phyloP scores from a whole-genome alignment of 1,140 invertebrate species.

The Drosophila nigromelanica region DNA sequence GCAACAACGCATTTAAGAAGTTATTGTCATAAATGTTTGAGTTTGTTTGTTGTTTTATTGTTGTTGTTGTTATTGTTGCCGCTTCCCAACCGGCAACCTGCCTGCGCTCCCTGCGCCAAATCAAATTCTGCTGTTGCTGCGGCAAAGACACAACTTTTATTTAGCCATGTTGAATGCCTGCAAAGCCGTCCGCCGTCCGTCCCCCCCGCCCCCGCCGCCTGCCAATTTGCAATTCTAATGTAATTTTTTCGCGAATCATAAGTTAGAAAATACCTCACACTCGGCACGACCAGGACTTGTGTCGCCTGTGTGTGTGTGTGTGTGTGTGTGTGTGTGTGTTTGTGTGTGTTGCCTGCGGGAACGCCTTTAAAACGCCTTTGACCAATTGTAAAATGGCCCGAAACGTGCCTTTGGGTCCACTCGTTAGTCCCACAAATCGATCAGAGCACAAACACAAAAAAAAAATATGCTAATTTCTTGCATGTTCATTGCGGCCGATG shows the following conservation, averaged over 20 bases:
- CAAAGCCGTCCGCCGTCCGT: constrained; percentile 9
- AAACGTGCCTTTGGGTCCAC: constrained; percentile 13
- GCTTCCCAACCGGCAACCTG: background rate
- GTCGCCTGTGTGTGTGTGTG: constrained; percentile 15
- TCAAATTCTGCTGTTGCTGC: constrained; percentile 41
- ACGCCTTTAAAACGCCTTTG: constrained; percentile 61
- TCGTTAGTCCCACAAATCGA: constrained; percentile 71
- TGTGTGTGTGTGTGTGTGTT: background rate
- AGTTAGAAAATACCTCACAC: constrained; percentile 57
- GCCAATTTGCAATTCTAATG: constrained; percentile 80
- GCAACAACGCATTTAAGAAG: constrained; percentile 80
- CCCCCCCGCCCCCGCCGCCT: constrained; percentile 22
- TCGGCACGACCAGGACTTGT: constrained; percentile 22
- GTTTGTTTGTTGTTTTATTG: constrained; percentile 71
- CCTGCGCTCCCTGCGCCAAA: constrained; percentile 16
- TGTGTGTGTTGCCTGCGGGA: constrained; percentile 21
- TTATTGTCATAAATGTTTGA: constrained; percentile 82
- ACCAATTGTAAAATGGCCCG: constrained; percentile 64
- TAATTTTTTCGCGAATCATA: constrained; percentile 82
- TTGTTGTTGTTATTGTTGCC: constrained; percentile 43
- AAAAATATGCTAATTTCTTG: constrained; percentile 76
- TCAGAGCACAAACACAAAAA: constrained; percentile 59
- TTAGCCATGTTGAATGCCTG: constrained; percentile 66
- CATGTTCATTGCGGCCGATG: constrained; percentile 60
- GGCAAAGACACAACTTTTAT: constrained; percentile 72